Evolutionary conservation across 2,888 invertebrate species (phyloP), one percentile per base, ranked within the genome.

Genomic region (Drosophila paramelanica): DNA sequence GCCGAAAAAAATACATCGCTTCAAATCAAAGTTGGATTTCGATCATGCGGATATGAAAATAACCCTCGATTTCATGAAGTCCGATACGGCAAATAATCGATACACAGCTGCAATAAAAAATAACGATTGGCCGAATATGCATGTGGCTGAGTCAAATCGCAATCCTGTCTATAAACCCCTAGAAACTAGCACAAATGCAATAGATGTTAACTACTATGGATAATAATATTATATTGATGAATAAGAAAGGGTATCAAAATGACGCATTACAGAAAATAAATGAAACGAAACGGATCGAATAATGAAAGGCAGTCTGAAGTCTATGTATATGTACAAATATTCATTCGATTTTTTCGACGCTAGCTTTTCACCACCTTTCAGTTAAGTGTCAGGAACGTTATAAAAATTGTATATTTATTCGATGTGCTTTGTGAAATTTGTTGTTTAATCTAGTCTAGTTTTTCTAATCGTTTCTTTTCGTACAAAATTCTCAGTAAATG

Each of bases 11-110:
- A n/a, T 6, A n/a, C 0, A 5, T 5, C n/a, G 8, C 5, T 1
- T 1, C 8, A n/a, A 20, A n/a, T 3, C 5, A 5, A 20, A 1
- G 5, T 0, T 11, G 14, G 0, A 2, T 11, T 3, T 1, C 14
- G n/a, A 7, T 5, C 13, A 14, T 33, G 10, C 23, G 14, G 33
- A 25, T 2, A 5, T 27, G 2, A 1, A 10, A 10, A 46, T 68
- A 31, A 68, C 68, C n/a, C 41, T 50, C 8, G 68, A 68, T 31
- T 68, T 51, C 39, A 17, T 42, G 2, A 23, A 25, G 17, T 10
- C 31, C 23, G 49, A 53, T n/a, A 11, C 36, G 36, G 36, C 1
- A 13, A 27, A 14, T 7, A 43, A 25, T 4, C 10, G 13, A 10
- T 11, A 27, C 2, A 36, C 36, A 7, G 20, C 17, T 1, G 17